Evolutionary conservation across 1,140 invertebrate species (phyloP).

Genomic region (Fopius arisanus): DNA sequence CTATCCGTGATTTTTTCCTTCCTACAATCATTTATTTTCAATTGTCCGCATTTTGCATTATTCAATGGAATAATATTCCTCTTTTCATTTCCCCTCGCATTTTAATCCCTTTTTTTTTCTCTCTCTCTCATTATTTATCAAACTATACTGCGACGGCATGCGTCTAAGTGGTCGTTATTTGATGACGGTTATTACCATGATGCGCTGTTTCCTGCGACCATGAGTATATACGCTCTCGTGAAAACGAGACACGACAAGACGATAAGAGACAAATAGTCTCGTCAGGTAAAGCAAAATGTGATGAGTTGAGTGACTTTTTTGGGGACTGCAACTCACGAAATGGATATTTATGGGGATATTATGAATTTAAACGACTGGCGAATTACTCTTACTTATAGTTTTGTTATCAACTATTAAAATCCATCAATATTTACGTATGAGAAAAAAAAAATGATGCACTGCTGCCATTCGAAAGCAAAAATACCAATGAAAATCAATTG

Average conservation of each 20-base stretch:
- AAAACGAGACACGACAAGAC: constrained; percentile 4
- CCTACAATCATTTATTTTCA: background rate
- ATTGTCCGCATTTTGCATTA: background rate
- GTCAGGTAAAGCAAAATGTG: background rate
- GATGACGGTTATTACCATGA: constrained; percentile 65
- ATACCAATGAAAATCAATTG: background rate
- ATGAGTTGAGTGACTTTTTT: background rate
- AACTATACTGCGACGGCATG: constrained; percentile 45
- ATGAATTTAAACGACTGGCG: too few relatives aligned
- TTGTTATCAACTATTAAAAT: too few relatives aligned
- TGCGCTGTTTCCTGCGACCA: constrained; percentile 63
- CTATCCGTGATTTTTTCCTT: background rate
- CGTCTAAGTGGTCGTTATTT: constrained; percentile 62
- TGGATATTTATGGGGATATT: too few relatives aligned
- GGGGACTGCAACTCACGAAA: too few relatives aligned
- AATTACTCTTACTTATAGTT: too few relatives aligned
- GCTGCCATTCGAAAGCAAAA: too few relatives aligned
- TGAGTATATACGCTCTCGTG: constrained; percentile 45
- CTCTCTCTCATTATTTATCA: constrained; percentile 19
- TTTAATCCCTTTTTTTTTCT: background rate
- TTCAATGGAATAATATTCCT: background rate
- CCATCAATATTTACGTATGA: too few relatives aligned
- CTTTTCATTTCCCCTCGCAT: background rate
- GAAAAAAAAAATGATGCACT: too few relatives aligned
- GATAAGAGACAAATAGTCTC: background rate